Conservation (phyloP, 1,140 invertebrate species). For the Scaptomyza graminum region DNA sequence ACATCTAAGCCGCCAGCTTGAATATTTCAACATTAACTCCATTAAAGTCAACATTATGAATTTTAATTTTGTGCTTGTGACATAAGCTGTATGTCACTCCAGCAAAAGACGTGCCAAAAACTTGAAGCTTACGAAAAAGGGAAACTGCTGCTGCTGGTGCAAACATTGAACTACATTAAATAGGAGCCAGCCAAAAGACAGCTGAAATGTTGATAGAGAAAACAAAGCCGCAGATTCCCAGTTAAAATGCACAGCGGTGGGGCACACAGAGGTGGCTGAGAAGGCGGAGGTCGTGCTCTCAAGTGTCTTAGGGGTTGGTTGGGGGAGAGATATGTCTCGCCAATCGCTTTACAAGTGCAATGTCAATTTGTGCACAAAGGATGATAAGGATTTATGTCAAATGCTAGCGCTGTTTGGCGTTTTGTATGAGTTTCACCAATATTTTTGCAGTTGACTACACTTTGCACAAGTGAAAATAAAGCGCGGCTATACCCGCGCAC, state of each 20-base stretch:
- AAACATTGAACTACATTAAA: constrained; percentile 6
- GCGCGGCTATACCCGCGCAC: constrained; percentile 30
- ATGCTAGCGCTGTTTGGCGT: constrained; percentile 62
- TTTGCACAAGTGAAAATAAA: constrained; percentile 61
- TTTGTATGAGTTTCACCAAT: constrained; percentile 63
- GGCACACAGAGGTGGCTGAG: background rate
- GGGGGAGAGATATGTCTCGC: constrained; percentile 44
- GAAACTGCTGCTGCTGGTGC: background rate
- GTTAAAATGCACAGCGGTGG: constrained; percentile 16
- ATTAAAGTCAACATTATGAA: constrained; percentile 75
- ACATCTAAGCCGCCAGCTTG: constrained; percentile 63
- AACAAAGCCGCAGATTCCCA: constrained; percentile 60
- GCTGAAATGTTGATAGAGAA: constrained; percentile 32
- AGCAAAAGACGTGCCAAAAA: constrained; percentile 15
- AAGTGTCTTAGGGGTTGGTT: constrained; percentile 16
- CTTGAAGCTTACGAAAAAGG: background rate
- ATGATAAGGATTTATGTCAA: constrained; percentile 79
- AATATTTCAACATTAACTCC: constrained; percentile 69
- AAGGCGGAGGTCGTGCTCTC: background rate
- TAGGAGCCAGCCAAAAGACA: constrained; percentile 12
- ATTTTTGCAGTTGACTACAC: constrained; percentile 71
- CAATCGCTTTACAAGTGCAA: constrained; percentile 76
- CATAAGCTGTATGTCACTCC: constrained; percentile 26
- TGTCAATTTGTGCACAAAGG: constrained; percentile 76
- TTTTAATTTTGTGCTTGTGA: constrained; percentile 54